phyloP scores from a whole-genome alignment of 2,888 invertebrate genomes.

The Ernsta delagoae region DNA sequence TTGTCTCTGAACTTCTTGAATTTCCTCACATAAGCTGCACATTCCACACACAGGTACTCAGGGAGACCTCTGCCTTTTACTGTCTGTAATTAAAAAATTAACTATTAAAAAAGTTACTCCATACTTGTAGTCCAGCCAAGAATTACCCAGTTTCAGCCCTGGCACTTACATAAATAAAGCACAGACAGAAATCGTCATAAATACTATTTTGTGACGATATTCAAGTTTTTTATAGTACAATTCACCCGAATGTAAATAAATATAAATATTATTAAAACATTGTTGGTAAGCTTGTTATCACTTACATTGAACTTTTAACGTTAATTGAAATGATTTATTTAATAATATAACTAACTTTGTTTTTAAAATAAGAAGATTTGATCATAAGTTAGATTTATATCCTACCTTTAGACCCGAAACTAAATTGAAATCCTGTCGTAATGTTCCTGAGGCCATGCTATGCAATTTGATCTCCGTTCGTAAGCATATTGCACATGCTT shows the following conservation, averaged over 20 bases:
- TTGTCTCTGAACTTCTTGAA: slow-evolving; percentile 66
- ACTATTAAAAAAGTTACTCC: too few relatives aligned
- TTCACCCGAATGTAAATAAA: too few relatives aligned
- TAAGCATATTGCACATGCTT: slow-evolving; percentile 71
- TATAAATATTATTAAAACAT: too few relatives aligned
- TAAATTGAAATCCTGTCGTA: slow-evolving; percentile 64
- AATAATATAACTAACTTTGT: neutral
- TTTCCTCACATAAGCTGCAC: slow-evolving; percentile 58
- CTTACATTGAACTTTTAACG: too few relatives aligned
- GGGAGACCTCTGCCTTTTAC: slow-evolving; percentile 62
- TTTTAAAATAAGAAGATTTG: neutral
- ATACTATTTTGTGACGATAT: too few relatives aligned
- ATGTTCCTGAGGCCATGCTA: slow-evolving; percentile 58
- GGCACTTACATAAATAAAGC: too few relatives aligned
- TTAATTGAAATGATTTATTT: too few relatives aligned
- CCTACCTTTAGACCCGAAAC: slow-evolving; percentile 73
- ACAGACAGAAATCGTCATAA: too few relatives aligned
- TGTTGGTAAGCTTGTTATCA: too few relatives aligned
- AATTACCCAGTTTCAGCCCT: too few relatives aligned
- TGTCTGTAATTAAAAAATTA: neutral
- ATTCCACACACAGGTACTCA: slow-evolving; percentile 68
- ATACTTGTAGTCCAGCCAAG: too few relatives aligned
- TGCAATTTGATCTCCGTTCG: slow-evolving; percentile 62
- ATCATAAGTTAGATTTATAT: slow-evolving; percentile 32
- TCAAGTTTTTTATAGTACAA: too few relatives aligned